These are phyloP conservation scores for Solenopsis fugax DNA, from an alignment of 1,140 invertebrate genomes.

Conservation along the genomic window DNA sequence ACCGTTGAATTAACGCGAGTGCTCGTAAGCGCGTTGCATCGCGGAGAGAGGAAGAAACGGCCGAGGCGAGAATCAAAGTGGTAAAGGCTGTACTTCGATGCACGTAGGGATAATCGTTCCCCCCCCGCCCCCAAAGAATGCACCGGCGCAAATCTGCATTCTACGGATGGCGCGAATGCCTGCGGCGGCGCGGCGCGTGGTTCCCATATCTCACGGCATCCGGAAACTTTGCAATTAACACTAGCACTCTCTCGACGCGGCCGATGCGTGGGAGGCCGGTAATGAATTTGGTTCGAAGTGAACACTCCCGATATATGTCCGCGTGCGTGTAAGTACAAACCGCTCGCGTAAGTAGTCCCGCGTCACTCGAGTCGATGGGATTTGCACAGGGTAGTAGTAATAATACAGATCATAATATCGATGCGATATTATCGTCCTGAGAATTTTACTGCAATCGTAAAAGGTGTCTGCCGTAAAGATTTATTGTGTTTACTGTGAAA, in stretches of 20 bases:
- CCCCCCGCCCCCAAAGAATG: constrained; percentile 62
- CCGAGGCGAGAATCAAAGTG: constrained; percentile 49
- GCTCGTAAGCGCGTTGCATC: constrained; percentile 5
- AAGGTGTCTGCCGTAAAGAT: constrained; percentile 23
- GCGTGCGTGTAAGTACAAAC: neutral
- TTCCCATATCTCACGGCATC: constrained; percentile 55
- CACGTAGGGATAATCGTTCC: constrained; percentile 63
- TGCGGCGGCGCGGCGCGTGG: constrained; percentile 69
- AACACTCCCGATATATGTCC: neutral
- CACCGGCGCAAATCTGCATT: constrained; percentile 56
- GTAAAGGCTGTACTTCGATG: constrained; percentile 47
- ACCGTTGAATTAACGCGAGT: constrained; percentile 17
- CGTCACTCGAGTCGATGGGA: neutral
- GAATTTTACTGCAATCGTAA: constrained; percentile 49
- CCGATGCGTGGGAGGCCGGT: constrained; percentile 4
- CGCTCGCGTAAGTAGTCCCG: neutral
- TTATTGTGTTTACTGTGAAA: constrained; percentile 54
- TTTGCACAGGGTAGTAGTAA: neutral
- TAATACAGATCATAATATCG: neutral
- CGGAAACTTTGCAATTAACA: constrained; percentile 58
- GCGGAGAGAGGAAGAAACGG: constrained; percentile 22
- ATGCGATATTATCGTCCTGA: constrained; percentile 17
- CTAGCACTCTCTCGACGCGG: neutral
- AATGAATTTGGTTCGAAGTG: constrained; percentile 40
- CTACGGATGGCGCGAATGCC: constrained; percentile 68